Base-by-base conservation (phyloP, 2,888 invertebrate genomes). In the Diogma glabrata region DNA sequence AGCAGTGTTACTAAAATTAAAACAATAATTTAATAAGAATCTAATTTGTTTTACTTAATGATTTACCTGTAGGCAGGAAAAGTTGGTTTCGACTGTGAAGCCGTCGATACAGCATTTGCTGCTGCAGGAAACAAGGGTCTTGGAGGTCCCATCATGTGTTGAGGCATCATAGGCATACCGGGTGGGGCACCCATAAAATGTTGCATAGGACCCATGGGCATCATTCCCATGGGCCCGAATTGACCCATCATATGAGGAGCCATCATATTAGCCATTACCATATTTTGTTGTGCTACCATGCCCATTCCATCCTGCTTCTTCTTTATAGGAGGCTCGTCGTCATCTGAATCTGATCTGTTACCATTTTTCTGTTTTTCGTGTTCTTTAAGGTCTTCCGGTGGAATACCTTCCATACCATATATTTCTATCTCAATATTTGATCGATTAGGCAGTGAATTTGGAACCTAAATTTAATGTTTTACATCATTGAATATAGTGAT, bases 371-470 rank as follows among this genome's bases (percentile, higher is more conserved):
- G 87, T 61, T 84, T 81, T 72, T 96, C 95, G 72, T 96, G 96
- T 66, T 93, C 92, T 67, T 87, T 87, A 56, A 94, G 70, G 75
- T 97, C 96, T 62, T 88, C 90, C 51, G 89, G 82, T 24, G 99
- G 99, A 64, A 99, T 97, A 60, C 99, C 99, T 78, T 99, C 97
- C 97, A 99, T 99, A 59, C 99, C 99, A 77, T 99, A 99, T 65
- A 99, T 97, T 79, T 99, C 99, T 70, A 99, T 91, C 75, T 97
- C 96, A 67, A 95, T 94, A 75, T 95, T 95, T 65, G 93, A 93
- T 68, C 97, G 82, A 73, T 93, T 93, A 62, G 96, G 95, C 67
- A 97, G 74, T 56, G 97, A 93, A 75, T 96, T 97, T 60, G 99
- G 99, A 67, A 99, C 96, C 47, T 47, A 12, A 43, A 22, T 20